Evolutionary conservation across 2,113 vertebrate species (phyloP).

Genomic region (Nothoprocta pentlandii): DNA sequence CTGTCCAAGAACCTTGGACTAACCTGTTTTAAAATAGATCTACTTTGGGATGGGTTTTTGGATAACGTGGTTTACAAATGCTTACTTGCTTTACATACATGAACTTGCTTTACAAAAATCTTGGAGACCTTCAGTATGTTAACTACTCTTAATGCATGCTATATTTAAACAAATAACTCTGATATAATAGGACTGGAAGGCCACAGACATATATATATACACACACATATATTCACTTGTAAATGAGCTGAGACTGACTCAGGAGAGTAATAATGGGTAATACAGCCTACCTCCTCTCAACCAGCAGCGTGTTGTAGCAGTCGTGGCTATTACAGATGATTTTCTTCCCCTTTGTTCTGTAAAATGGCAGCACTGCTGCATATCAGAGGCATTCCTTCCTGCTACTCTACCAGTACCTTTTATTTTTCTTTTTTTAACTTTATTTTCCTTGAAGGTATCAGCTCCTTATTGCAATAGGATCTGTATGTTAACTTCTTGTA

Average conservation of each 20-base stretch:
- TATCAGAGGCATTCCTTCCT: not conserved
- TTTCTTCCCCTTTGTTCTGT: slow-evolving; percentile 17
- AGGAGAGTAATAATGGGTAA: not conserved
- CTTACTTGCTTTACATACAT: not conserved
- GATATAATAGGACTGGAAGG: not conserved
- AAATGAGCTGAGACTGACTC: not conserved
- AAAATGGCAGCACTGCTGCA: not conserved
- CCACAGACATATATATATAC: not conserved
- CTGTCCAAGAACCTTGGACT: not conserved
- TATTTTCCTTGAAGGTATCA: not conserved
- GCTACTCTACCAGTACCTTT: not conserved
- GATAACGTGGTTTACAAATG: slow-evolving; percentile 28
- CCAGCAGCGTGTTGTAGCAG: not conserved
- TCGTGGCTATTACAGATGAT: not conserved
- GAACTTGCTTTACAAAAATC: slow-evolving; percentile 22
- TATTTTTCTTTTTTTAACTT: not conserved
- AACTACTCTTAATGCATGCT: slow-evolving; percentile 33
- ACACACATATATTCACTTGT: not conserved
- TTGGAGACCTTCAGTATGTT: slow-evolving; percentile 1
- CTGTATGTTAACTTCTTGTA: not conserved
- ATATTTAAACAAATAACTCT: slow-evolving; percentile 23
- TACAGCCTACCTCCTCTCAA: not conserved
- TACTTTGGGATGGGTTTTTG: slow-evolving; percentile 12
- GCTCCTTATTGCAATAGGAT: not conserved
- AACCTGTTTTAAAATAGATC: slow-evolving; percentile 8